phyloP scores from a whole-genome alignment of 2,888 invertebrate genomes.

The Leucophora obtusa region DNA sequence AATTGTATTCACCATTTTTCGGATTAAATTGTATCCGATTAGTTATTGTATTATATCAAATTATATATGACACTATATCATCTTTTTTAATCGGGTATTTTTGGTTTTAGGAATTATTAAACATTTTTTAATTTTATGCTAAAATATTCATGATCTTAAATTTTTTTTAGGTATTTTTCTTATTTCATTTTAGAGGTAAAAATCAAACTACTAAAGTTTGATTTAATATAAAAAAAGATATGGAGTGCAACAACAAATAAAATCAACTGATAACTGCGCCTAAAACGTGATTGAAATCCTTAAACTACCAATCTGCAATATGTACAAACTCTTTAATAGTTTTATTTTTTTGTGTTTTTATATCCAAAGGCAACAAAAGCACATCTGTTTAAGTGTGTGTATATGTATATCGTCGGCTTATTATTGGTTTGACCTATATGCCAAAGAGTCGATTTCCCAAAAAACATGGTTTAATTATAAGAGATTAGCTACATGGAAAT shows the following conservation, averaged over 20 bases:
- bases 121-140: background rate
- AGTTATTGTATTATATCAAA: too few relatives aligned
- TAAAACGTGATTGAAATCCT: slow-evolving; percentile 62
- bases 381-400: slow-evolving; percentile 18
- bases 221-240: slow-evolving; percentile 34
- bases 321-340: slow-evolving; percentile 43
- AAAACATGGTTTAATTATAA: too few relatives aligned
- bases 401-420: too few relatives aligned
- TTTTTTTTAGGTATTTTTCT: background rate
- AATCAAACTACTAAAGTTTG: slow-evolving; percentile 25
- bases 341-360: slow-evolving; percentile 19
- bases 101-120: background rate
- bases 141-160: slow-evolving; percentile 1
- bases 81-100: too few relatives aligned
- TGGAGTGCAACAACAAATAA: slow-evolving; percentile 27
- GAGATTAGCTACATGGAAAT: too few relatives aligned
- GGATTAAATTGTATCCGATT: too few relatives aligned
- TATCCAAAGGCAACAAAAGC: slow-evolving; percentile 28
- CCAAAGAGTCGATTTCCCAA: too few relatives aligned
- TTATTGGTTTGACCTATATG: too few relatives aligned
- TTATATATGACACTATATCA: too few relatives aligned
- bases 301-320: slow-evolving; percentile 56
- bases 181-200: background rate
- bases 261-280: slow-evolving; percentile 63
- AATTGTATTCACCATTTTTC: too few relatives aligned